These are phyloP conservation scores for Catamblyrhynchus diadema DNA, from an alignment of 2,797 vertebrate genomes.

Conservation along the genomic window DNA sequence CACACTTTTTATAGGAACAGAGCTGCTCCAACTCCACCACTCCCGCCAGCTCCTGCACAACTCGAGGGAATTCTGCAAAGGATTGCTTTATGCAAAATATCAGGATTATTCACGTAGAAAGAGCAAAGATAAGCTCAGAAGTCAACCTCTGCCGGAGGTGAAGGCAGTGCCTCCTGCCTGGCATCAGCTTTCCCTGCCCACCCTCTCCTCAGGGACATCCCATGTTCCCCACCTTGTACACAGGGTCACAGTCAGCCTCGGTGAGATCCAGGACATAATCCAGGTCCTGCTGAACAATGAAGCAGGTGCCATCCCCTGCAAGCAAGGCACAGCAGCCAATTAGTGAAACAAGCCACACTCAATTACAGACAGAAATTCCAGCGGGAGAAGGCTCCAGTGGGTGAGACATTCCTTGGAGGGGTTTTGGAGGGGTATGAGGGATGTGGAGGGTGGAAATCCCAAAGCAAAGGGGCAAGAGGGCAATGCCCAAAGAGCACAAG, in stretches of 20 bases:
- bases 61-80: accelerated
- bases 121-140: neutral
- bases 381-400: accelerated
- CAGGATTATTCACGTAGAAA: neutral
- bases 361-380: neutral
- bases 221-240: constrained; percentile 65
- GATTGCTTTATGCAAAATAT: neutral
- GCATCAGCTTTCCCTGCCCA: neutral
- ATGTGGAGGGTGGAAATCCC: neutral
- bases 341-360: accelerated
- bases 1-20: neutral
- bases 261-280: constrained; percentile 75
- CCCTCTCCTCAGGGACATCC: neutral
- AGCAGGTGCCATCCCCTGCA: constrained; percentile 78
- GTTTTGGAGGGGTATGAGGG: accelerated
- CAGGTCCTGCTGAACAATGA: constrained; percentile 76
- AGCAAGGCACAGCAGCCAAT: neutral
- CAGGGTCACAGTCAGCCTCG: constrained; percentile 74
- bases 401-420: accelerated
- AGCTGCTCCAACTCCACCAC: neutral
- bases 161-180: neutral
- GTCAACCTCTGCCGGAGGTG: neutral
- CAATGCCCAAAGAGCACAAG: neutral
- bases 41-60: neutral
- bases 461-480: neutral